phyloP scores from a whole-genome alignment of 2,797 vertebrate species.

The Rhinophrynus dorsalis region DNA sequence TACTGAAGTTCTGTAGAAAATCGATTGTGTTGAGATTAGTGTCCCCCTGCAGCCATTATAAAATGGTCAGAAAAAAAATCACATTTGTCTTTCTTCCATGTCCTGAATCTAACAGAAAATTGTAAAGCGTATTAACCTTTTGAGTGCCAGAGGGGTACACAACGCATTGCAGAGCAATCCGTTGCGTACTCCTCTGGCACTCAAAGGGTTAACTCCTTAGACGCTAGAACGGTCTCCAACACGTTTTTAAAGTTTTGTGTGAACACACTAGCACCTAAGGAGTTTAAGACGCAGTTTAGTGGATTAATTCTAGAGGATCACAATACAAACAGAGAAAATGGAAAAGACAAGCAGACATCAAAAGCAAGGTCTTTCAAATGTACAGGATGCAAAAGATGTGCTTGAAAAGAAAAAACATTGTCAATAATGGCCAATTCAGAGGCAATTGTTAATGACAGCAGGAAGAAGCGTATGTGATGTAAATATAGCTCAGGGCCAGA shows the following conservation, averaged over 20 bases:
- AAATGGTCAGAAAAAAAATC: background rate
- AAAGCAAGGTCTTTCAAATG: background rate
- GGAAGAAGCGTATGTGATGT: conserved; percentile 1
- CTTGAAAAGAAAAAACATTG: no score
- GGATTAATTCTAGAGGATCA: no score
- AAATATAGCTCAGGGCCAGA: background rate
- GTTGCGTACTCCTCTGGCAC: no score
- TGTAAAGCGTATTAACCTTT: no score
- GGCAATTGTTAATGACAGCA: conserved; percentile 3
- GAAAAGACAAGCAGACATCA: background rate
- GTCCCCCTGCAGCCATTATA: background rate
- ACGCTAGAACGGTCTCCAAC: no score
- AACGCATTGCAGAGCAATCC: no score
- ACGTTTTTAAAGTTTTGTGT: no score
- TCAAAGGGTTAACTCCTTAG: no score
- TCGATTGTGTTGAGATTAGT: background rate
- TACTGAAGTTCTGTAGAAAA: background rate
- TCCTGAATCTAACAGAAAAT: conserved; percentile 23
- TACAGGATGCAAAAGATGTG: background rate
- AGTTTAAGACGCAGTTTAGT: no score
- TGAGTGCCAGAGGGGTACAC: no score
- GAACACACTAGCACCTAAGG: no score
- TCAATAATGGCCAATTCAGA: conserved; percentile 11
- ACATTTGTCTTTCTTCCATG: conserved; percentile 4
- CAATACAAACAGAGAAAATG: no score